Base-by-base conservation (phyloP, 2,888 invertebrate species). In the Lamellibrachia satsuma region DNA sequence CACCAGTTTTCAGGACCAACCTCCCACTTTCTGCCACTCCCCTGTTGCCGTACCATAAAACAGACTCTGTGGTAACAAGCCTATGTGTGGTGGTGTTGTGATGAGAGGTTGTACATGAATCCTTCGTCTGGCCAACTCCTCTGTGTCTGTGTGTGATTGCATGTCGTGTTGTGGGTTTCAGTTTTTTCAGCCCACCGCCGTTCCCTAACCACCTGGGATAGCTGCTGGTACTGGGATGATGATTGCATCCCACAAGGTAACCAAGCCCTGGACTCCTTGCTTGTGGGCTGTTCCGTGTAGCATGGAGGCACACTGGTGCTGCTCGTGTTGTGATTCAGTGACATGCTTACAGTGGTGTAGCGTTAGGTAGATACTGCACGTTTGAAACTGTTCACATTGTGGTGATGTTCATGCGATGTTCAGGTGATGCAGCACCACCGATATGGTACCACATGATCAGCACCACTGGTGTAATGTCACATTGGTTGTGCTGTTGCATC, bases 131-230 rank as follows among this genome's bases (percentile, higher is more conserved):
- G 3, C 22, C 22, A 22, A 22, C 75, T 22, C 6, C 75, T 22
- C 22, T 22, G 22, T 75, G 75, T 22, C 22, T 75, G 75, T 15
- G 75, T 75, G 75, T 75, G 75, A 75, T n/a, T 22, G 75, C 75
- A 75, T 75, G 75, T 22, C 75, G 75, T 75, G 75, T 75, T 75
- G 55, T 55, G 55, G 55, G 55, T 55, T 55, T 55, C 55, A 55
- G 55, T 55, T 75, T n/a, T 75, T 75, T 75, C 75, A 75, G 75
- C 75, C 75, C 75, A 75, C 75, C 75, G 75, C 75, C 75, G 75
- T 6, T 75, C 75, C 75, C 75, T 75, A 6, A 75, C 75, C 22
- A 75, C 75, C 75, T 75, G 75, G 75, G 75, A 75, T 75, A 75
- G n/a, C 75, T 75, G 75, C 22, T 75, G 75, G 75, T 75, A 22